These are phyloP conservation scores for Bombus difficillimus DNA, from an alignment of 1,140 invertebrate species.

Conservation along the genomic window DNA sequence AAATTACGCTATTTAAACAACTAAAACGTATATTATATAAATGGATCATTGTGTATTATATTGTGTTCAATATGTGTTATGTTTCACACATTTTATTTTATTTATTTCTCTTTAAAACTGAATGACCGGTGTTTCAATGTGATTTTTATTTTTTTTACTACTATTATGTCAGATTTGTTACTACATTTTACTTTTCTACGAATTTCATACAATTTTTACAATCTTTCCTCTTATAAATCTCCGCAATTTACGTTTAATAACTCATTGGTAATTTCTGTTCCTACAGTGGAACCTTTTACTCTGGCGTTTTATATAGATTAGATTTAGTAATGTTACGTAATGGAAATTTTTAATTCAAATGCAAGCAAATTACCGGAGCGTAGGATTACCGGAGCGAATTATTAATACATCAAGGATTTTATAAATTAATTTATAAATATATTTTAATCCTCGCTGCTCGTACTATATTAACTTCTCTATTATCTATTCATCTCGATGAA, in stretches of 20 bases:
- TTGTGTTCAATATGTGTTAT: too few relatives aligned
- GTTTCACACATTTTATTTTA: too few relatives aligned
- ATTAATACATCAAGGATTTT: slow-evolving; percentile 3
- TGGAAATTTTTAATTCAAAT: background rate
- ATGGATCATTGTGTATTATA: too few relatives aligned
- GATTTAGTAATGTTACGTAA: too few relatives aligned
- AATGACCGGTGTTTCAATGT: background rate
- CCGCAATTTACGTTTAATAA: background rate
- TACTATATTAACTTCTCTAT: background rate
- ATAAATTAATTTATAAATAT: slow-evolving; percentile 16
- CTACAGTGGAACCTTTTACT: background rate
- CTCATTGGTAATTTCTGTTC: background rate
- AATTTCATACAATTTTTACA: background rate
- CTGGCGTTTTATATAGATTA: too few relatives aligned
- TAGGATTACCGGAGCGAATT: background rate
- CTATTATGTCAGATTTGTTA: background rate
- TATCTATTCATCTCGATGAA: background rate
- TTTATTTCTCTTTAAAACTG: background rate
- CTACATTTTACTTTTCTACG: background rate
- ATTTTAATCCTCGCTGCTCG: background rate
- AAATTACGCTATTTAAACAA: background rate
- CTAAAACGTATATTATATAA: too few relatives aligned
- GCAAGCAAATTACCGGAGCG: too few relatives aligned
- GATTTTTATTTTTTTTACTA: background rate
- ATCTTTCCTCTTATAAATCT: background rate